These are phyloP conservation scores for Hystrix brachyura DNA, from an alignment of 2,113 vertebrate species.

Conservation along the genomic window DNA sequence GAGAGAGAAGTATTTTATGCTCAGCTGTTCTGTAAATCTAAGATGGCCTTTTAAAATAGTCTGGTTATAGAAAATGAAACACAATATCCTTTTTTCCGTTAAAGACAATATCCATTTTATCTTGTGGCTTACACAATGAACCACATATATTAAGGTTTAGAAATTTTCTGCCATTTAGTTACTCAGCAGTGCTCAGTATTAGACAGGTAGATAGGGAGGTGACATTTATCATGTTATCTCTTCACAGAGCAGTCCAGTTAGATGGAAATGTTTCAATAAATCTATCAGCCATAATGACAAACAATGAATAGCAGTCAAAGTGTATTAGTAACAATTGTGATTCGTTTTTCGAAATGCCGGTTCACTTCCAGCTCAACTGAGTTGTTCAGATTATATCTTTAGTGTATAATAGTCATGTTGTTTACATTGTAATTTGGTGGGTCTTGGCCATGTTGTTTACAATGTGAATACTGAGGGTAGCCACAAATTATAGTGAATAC, in stretches of 20 bases:
- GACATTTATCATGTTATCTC: neutral
- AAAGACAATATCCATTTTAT: neutral
- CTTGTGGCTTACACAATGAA: neutral
- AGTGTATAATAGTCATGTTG: neutral
- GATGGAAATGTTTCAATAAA: conserved; percentile 44
- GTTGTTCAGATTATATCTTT: conserved; percentile 59
- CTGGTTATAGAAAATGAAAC: conserved; percentile 2
- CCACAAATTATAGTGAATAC: neutral
- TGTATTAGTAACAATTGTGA: conserved; percentile 50
- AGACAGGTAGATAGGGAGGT: neutral
- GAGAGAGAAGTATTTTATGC: neutral
- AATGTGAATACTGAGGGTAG: neutral
- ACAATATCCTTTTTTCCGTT: conserved; percentile 13
- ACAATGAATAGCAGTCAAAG: conserved; percentile 46
- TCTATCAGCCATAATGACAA: conserved; percentile 47
- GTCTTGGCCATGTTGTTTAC: neutral
- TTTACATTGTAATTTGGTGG: neutral
- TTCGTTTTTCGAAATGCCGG: conserved; percentile 56
- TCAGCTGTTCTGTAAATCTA: neutral
- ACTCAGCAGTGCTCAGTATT: neutral
- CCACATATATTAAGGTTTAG: neutral
- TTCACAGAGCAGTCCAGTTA: conserved; percentile 6
- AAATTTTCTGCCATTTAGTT: conserved; percentile 24
- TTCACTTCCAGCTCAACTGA: conserved; percentile 43
- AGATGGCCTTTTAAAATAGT: neutral